Percentiles rank a stretch among this genome's conserved stretches.
These are phyloP conservation scores for Xestoiulus laeticollis DNA, from an alignment of 2,888 invertebrate species.

Conservation along the genomic window DNA sequence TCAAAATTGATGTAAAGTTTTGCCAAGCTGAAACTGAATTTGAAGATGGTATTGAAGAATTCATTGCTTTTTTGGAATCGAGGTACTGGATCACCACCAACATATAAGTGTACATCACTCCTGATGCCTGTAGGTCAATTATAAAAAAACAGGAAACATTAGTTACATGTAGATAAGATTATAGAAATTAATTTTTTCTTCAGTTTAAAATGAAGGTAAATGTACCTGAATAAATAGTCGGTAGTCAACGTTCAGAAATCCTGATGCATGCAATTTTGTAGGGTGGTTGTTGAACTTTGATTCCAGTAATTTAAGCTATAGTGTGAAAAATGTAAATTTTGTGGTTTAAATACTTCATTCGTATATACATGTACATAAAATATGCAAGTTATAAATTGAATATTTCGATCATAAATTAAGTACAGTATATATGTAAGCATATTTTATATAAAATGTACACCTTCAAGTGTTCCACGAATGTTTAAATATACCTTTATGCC, in stretches of 20 bases:
- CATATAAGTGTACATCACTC: not conserved
- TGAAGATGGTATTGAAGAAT: not conserved
- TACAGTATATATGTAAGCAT: too few relatives aligned
- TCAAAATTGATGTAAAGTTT: not conserved
- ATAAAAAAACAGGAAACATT: not conserved
- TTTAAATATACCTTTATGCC: too few relatives aligned
- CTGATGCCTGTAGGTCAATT: not conserved
- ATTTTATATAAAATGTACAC: too few relatives aligned
- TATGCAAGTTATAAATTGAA: not conserved
- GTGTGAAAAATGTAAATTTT: not conserved
- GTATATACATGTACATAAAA: not conserved
- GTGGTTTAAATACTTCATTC: too few relatives aligned
- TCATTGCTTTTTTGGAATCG: not conserved
- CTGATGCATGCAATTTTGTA: not conserved
- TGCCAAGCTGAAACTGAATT: not conserved
- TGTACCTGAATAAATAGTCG: conserved; percentile 40
- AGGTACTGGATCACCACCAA: conserved; percentile 14
- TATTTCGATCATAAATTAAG: not conserved
- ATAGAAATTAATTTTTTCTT: not conserved
- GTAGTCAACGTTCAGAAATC: conserved; percentile 40
- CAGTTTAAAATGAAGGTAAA: not conserved
- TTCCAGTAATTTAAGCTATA: not conserved
- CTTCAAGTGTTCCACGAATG: too few relatives aligned
- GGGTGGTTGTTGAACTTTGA: conserved; percentile 19
- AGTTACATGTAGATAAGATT: not conserved